Percentiles rank a stretch among this genome's conserved stretches.
Conservation (phyloP, 2,888 invertebrate species). For the Pandemis corylana region DNA sequence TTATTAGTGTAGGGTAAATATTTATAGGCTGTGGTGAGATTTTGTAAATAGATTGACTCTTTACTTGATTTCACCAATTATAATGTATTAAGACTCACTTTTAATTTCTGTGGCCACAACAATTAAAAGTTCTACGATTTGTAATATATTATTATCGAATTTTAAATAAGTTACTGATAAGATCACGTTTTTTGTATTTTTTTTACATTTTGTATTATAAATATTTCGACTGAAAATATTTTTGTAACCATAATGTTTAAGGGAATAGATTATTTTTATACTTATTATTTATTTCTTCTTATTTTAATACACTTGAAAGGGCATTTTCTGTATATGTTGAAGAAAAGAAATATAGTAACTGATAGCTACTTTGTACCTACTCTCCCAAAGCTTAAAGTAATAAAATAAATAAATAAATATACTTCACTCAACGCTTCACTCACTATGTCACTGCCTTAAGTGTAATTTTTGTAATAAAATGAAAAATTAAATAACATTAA, state of each 20-base stretch:
- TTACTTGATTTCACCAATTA: slow-evolving; percentile 77
- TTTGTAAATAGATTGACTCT: slow-evolving; percentile 79
- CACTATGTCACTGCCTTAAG: slow-evolving; percentile 32
- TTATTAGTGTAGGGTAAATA: slow-evolving; percentile 41
- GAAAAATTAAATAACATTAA: slow-evolving; percentile 34
- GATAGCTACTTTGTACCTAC: slow-evolving; percentile 40
- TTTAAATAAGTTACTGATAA: slow-evolving; percentile 30
- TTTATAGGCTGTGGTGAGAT: slow-evolving; percentile 66
- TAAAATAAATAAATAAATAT: slow-evolving; percentile 19
- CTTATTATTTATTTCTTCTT: slow-evolving; percentile 51
- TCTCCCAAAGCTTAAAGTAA: slow-evolving; percentile 47
- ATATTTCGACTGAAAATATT: slow-evolving; percentile 67
- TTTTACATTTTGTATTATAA: slow-evolving; percentile 60
- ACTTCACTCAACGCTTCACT: slow-evolving; percentile 30
- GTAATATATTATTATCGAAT: slow-evolving; percentile 55
- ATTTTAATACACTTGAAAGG: slow-evolving; percentile 46
- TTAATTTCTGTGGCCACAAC: slow-evolving; percentile 61
- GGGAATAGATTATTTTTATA: slow-evolving; percentile 40
- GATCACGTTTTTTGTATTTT: slow-evolving; percentile 46
- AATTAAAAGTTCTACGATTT: slow-evolving; percentile 53
- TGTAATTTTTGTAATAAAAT: slow-evolving; percentile 40
- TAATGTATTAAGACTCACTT: slow-evolving; percentile 46
- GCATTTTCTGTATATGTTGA: slow-evolving; percentile 47
- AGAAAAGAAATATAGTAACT: slow-evolving; percentile 17
- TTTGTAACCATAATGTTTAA: slow-evolving; percentile 54